Evolutionary conservation across 2,888 invertebrate genomes (phyloP), one percentile per base, ranked within the genome.

Genomic region (Cataglyphis altisquamis): DNA sequence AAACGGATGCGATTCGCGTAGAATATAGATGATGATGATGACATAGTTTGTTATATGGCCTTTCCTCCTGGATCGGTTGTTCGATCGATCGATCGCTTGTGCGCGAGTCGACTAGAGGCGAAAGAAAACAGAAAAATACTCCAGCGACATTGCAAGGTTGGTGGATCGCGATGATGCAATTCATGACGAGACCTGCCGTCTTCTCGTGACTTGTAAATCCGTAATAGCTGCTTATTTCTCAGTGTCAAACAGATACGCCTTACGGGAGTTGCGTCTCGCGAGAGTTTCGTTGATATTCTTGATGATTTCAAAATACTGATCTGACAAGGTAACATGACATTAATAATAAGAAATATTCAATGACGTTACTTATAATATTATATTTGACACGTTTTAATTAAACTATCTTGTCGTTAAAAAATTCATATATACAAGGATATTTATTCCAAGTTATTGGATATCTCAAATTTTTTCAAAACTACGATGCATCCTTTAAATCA

Each of bases 111-210:
- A 18, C 21, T 36, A 52, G 36, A 80, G 67, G 66, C n/a, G 21
- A 52, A 45, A 25, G 80, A 73, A 81, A 72, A 62, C 64, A 57
- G 64, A 78, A 67, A 85, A 83, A 84, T 70, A 73, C 73, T 84
- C 36, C 84, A 83, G 64, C 82, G 89, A 83, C 90, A 90, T 90
- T 90, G 89, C 89, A 90, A 90, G 89, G 89, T 84, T 88, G 86
- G 63, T 74, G 74, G 70, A 89, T 90, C 63, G 52, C 74, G 57
- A 68, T 90, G 90, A 90, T 74, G 90, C 88, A 90, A 90, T 48
- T 48, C 84, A 75, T 64, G 60, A 32, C 39, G 39, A 21, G 48
- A 48, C 48, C n/a, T n/a, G 68, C 68, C 82, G 66, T 63, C 39
- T 62, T 70, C 63, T 82, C 75, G 77, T 80, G 84, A 88, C 87